A percentile compares a stretch with the other conserved stretches of the same genome.
These are phyloP conservation scores for Corythoichthys intestinalis DNA, from an alignment of 2,113 vertebrate genomes.

Conservation along the genomic window DNA sequence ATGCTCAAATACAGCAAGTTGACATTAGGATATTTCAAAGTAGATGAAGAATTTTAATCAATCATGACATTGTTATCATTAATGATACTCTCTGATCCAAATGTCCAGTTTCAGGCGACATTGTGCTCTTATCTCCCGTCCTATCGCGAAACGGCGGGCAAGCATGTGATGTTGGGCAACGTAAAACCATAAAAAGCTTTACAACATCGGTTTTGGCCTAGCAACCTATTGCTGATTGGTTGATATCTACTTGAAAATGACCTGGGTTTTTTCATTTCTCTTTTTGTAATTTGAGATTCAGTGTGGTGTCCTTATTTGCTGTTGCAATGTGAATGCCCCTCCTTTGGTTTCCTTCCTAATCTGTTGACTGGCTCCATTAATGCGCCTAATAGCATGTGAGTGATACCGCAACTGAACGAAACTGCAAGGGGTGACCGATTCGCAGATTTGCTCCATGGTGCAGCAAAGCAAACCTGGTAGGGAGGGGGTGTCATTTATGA, in stretches of 20 bases:
- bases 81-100: no score
- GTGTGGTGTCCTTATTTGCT: no score
- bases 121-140: constrained; percentile 71
- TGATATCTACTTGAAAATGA: neutral
- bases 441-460: constrained; percentile 64
- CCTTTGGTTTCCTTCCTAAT: constrained; percentile 32
- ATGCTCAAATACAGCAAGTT: no score
- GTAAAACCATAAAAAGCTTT: constrained; percentile 70
- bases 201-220: constrained; percentile 21
- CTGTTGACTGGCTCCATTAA: constrained; percentile 48
- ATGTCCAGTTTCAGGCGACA: constrained; percentile 28
- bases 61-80: no score
- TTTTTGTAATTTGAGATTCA: neutral
- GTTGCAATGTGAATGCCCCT: constrained; percentile 31
- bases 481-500: constrained; percentile 48
- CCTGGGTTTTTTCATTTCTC: neutral
- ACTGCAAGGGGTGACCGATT: constrained; percentile 59
- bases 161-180: constrained; percentile 75
- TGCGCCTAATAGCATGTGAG: constrained; percentile 54
- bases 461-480: constrained; percentile 68
- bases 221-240: neutral
- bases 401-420: constrained; percentile 56
- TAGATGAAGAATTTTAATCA: no score
- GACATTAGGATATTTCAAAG: no score
- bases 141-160: constrained; percentile 58